Base-by-base conservation (phyloP, 2,113 vertebrate genomes). In the Gulo gulo region DNA sequence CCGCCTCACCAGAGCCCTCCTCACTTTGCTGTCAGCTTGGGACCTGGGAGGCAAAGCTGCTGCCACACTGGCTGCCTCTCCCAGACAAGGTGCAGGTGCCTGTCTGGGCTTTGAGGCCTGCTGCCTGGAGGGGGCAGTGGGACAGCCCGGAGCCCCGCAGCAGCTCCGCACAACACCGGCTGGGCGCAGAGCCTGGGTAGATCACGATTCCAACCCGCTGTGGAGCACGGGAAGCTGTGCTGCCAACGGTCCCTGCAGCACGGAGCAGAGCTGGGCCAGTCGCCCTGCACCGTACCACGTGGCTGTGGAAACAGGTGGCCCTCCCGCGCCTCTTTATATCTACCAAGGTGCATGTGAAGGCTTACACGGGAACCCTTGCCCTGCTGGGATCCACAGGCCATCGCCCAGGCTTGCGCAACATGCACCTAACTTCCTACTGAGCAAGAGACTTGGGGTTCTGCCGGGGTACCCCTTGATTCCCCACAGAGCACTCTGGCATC, bases 271-370 rank as follows among this genome's bases (percentile, higher is more conserved):
- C 90, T 98, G 97, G 98, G 98, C 98, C 98, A 92, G 97, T 98
- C 97, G 81, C 98, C 98, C 98, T 98, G 98, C 98, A 97, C 98
- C 95, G 95, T 97, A 97, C 96, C 94, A 90, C 94, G 97, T 98
- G 94, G 90, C 98, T 98, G 96, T 97, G 76, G 95, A 97, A 21
- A 34, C 24, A 97, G 98, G 98, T 95, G 21, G 98, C 98, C 97
- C 97, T 96, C 95, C 92, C 4, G 4, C 1, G 5, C 18, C 97
- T 93, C 96, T 97, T 98, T 96, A 87, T 98, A 94, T 98, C 98
- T 98, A 97, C 98, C 96, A 92, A 98, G 98, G 98, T 98, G 98
- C 98, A 98, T 98, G 98, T 98, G 98, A 97, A 98, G 98, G 94
- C 97, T 97, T 23, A 97, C 96, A 94, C 78, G 52, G 90, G 97